A percentile compares a stretch with the other conserved stretches of the same genome.
These are phyloP conservation scores for Opisthocomus hoazin DNA, from an alignment of 2,113 vertebrate species.

Conservation along the genomic window DNA sequence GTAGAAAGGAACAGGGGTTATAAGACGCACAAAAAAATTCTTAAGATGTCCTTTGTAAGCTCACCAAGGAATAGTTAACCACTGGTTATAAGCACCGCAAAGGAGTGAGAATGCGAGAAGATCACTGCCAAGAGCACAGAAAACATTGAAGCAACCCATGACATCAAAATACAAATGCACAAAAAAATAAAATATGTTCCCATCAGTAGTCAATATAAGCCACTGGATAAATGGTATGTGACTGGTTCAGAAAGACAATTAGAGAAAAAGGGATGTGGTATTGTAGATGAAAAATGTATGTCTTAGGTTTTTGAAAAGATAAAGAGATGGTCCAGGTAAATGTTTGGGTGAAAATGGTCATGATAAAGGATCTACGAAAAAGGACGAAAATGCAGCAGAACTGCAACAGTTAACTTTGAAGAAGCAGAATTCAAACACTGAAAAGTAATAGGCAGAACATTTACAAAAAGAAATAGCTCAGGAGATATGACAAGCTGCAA, in stretches of 20 bases:
- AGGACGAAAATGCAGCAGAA: background rate
- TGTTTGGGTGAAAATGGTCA: background rate
- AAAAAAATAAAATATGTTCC: background rate
- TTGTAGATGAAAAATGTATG: background rate
- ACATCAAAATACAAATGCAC: background rate
- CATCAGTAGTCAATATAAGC: background rate
- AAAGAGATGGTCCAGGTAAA: background rate
- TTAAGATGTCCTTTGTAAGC: background rate
- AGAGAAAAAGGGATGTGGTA: background rate
- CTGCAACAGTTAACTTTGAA: background rate
- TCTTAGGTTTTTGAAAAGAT: background rate
- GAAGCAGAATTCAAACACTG: background rate
- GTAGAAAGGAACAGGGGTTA: background rate
- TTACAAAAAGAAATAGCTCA: background rate
- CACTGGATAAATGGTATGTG: background rate
- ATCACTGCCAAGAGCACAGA: background rate
- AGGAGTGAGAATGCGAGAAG: background rate
- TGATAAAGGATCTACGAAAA: background rate
- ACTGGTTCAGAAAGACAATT: background rate
- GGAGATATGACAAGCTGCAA: background rate
- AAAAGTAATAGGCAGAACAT: background rate
- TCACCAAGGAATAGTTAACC: background rate
- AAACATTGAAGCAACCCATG: background rate
- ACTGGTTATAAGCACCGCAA: background rate
- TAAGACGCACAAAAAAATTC: background rate